Evolutionary conservation across 2,113 vertebrate genomes (phyloP).

Genomic region (Beaufortia kweichowensis): DNA sequence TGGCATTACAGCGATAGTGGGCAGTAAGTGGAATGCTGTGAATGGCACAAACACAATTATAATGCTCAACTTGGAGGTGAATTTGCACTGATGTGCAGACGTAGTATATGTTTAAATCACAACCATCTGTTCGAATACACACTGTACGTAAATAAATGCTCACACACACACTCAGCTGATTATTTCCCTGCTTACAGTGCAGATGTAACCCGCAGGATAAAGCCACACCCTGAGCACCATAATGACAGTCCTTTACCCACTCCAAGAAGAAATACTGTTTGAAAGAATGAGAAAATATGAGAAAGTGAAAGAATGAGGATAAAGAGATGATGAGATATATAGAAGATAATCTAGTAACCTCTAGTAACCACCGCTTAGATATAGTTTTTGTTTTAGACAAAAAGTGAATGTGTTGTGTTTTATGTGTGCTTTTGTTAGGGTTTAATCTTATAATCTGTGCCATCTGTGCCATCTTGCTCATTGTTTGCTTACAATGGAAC

Average conservation of each 20-base stretch:
- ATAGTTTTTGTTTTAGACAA: too few species aligned
- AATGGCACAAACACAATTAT: slow-evolving; percentile 9
- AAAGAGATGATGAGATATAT: background rate
- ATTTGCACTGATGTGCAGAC: background rate
- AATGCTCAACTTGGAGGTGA: background rate
- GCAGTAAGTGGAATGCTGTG: slow-evolving; percentile 14
- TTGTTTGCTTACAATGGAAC: slow-evolving; percentile 11
- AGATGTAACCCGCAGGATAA: slow-evolving; percentile 7
- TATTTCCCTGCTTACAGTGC: background rate
- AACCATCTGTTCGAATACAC: slow-evolving; percentile 12
- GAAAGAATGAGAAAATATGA: background rate
- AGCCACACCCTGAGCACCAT: slow-evolving; percentile 26
- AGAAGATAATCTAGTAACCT: too few species aligned
- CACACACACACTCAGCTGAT: slow-evolving; percentile 22
- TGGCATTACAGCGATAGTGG: background rate
- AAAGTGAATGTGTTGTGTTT: background rate
- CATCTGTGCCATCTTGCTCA: slow-evolving; percentile 27
- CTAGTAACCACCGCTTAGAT: too few species aligned
- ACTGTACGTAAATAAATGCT: slow-evolving; percentile 17
- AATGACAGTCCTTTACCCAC: slow-evolving; percentile 24
- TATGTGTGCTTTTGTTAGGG: background rate
- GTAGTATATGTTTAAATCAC: background rate
- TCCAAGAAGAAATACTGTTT: background rate
- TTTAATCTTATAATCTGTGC: slow-evolving; percentile 31
- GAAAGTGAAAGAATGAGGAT: slow-evolving; percentile 4